phyloP scores from a whole-genome alignment of 1,140 invertebrate genomes.

The Hyles euphorbiae region DNA sequence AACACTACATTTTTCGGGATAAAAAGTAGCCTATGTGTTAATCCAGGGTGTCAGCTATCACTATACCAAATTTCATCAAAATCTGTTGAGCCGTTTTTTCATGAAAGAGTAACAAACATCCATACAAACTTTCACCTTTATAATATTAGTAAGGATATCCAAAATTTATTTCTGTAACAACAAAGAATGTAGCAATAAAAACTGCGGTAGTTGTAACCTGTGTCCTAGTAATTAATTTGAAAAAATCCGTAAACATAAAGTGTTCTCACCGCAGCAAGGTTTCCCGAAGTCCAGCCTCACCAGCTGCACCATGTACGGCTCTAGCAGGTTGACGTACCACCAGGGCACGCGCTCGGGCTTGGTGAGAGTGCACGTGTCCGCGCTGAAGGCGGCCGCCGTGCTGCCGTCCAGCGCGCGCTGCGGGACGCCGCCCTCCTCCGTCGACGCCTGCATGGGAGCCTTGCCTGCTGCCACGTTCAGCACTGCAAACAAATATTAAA shows the following conservation, averaged over 20 bases:
- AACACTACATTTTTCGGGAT: no score
- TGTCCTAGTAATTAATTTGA: no score
- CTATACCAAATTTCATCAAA: no score
- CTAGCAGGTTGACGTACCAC: conserved; percentile 97
- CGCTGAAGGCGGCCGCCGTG: conserved; percentile 87
- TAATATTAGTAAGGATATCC: no score
- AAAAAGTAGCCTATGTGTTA: no score
- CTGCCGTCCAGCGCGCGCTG: conserved; percentile 95
- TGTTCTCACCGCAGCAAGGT: conserved; percentile 88
- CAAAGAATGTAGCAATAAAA: no score
- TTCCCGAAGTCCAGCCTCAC: conserved; percentile 95
- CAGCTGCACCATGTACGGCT: conserved; percentile 96
- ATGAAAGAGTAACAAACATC: no score
- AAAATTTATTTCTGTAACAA: no score
- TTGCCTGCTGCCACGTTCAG: conserved; percentile 96
- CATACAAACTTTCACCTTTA: no score
- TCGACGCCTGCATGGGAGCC: conserved; percentile 95
- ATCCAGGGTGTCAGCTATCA: no score
- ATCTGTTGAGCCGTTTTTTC: no score
- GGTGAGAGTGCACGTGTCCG: conserved; percentile 92
- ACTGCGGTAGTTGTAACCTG: no score
- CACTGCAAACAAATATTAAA: conserved; percentile 78
- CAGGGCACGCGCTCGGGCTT: conserved; percentile 88
- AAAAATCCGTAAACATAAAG: neutral
- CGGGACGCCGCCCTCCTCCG: conserved; percentile 88